Conservation (phyloP, 2,888 invertebrate genomes). For the Lottia gigantea region DNA sequence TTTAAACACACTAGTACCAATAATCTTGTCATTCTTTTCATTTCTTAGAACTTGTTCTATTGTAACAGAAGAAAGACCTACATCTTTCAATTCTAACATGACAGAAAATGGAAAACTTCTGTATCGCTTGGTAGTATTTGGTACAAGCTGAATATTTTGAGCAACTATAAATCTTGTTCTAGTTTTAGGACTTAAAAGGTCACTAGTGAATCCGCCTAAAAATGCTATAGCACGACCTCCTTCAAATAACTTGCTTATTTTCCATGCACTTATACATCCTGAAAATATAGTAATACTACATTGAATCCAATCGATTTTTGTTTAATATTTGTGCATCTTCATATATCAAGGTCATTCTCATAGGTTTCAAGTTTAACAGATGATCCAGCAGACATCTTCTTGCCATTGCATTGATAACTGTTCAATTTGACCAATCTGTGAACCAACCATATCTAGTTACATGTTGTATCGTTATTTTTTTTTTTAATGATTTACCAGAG, state of each 20-base stretch:
- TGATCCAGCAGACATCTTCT: no score
- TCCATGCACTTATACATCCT: constrained; percentile 5
- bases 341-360: no score
- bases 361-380: no score
- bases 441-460: no score
- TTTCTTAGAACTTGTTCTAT: not conserved
- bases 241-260: not conserved
- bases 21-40: not conserved
- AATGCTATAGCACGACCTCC: not conserved
- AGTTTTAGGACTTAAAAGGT: not conserved
- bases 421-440: no score
- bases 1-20: not conserved
- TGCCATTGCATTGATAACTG: no score
- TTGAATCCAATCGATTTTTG: no score
- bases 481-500: no score
- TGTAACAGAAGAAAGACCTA: not conserved
- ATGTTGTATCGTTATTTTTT: no score
- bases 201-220: not conserved
- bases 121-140: not conserved
- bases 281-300: not conserved
- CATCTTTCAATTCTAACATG: not conserved
- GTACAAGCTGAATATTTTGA: not conserved
- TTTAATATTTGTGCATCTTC: no score
- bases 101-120: not conserved
- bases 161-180: not conserved